These are phyloP conservation scores for Benthosema pterotum DNA, from an alignment of 2,797 vertebrate genomes.

Conservation along the genomic window DNA sequence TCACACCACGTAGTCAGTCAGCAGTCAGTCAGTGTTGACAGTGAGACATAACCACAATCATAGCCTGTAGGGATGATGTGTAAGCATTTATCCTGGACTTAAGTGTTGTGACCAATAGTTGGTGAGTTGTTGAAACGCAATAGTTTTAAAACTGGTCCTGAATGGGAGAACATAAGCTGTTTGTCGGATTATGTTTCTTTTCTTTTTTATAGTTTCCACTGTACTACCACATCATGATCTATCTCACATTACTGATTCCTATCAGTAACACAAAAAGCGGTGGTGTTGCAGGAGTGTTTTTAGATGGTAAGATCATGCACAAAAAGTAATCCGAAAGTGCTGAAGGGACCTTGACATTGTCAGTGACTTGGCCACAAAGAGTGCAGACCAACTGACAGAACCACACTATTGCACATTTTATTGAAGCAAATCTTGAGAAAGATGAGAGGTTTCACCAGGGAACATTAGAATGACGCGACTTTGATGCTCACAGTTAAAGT, in stretches of 20 bases:
- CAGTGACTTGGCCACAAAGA: not conserved
- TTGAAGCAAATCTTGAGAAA: too few species aligned
- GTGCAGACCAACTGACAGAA: not conserved
- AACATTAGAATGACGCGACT: not conserved
- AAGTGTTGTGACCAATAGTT: constrained; percentile 12
- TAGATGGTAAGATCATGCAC: too few species aligned
- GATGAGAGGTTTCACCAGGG: constrained; percentile 1
- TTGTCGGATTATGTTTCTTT: not conserved
- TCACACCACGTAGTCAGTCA: constrained; percentile 12
- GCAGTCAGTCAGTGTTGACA: constrained; percentile 9
- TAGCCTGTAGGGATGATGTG: constrained; percentile 31
- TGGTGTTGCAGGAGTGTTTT: too few species aligned
- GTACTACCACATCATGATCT: too few species aligned
- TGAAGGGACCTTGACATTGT: too few species aligned
- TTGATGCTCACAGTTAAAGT: constrained; percentile 14
- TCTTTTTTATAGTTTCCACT: too few species aligned
- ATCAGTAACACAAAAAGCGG: too few species aligned
- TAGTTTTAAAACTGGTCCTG: not conserved
- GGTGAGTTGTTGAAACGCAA: constrained; percentile 12
- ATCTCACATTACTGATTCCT: too few species aligned
- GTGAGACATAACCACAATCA: constrained; percentile 46
- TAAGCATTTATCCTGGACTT: constrained; percentile 26
- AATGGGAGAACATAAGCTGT: constrained; percentile 5
- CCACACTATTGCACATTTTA: too few species aligned
- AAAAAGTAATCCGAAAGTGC: too few species aligned